Evolutionary conservation across 2,113 vertebrate genomes (phyloP), one percentile per base, ranked within the genome.

Genomic region (Thoracochromis brauschi): DNA sequence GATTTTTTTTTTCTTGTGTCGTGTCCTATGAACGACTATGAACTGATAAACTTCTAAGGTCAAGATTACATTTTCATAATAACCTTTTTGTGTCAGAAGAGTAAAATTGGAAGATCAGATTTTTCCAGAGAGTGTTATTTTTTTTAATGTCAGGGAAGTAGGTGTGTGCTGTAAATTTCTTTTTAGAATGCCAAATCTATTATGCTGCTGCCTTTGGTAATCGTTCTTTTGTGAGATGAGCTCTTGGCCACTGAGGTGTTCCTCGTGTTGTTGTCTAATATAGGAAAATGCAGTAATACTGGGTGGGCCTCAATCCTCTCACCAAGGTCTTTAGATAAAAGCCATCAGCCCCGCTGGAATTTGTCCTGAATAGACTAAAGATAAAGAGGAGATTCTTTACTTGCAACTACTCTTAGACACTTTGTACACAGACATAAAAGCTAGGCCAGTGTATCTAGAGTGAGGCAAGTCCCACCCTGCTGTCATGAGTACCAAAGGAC

Each of bases 351-450:
- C 75, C 21, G 16, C 54, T 57, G 53, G 35, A 60, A 35, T 85
- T 82, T 40, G 9, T 80, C 82, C 81, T 54, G 53, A 88, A 86
- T 83, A 86, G 29, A 21, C 40, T 26, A 26, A 83, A 6, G 75
- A 88, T 87, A 82, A 65, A 55, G 71, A 85, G 71, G 78, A 57
- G 88, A 89, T 82, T 83, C 86, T 91, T 93, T 85, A 83, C 86
- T 90, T 81, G 83, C 84, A 16, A 60, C 81, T 88, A 73, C 88
- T 94, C 85, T 84, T 91, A 82, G 58, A 92, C 60, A 73, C 92
- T 93, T 84, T 91, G 87, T 94, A 93, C 94, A 95, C 94, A 88
- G 79, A 90, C 94, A 90, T 94, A 84, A 94, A 94, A 93, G 93
- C 86, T 45, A 31, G 42, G 54, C 51, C 78, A 92, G 87, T 91